Evolutionary conservation across 2,797 vertebrate genomes (phyloP).

Genomic region (Cercopithecus neglectus): DNA sequence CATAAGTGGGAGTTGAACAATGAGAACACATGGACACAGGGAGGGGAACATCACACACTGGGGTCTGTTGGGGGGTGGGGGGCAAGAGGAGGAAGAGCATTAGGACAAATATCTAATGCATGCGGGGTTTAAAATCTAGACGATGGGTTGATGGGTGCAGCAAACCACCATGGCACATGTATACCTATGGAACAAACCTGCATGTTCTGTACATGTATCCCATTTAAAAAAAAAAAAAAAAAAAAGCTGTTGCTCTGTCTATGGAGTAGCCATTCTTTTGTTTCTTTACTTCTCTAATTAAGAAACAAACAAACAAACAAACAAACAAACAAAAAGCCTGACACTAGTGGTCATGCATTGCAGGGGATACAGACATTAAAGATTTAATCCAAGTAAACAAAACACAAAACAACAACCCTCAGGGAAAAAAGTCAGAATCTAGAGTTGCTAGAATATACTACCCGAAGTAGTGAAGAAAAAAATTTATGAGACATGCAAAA

Average conservation of each 20-base stretch:
- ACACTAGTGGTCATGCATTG: background rate
- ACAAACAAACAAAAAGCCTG: background rate
- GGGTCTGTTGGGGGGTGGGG: background rate
- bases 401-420: background rate
- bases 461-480: background rate
- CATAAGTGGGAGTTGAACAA: background rate
- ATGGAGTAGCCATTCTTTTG: no score
- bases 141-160: background rate
- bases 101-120: background rate
- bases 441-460: background rate
- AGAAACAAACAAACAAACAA: background rate
- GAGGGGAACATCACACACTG: background rate
- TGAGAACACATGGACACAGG: background rate
- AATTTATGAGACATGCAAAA: background rate
- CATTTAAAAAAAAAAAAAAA: no score
- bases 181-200: no score
- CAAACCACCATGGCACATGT: background rate
- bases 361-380: background rate
- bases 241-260: no score
- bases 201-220: no score
- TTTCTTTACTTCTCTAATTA: background rate
- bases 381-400: background rate
- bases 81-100: background rate
- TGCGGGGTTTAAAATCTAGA: background rate
- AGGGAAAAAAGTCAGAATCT: background rate